A percentile compares a stretch with the other conserved stretches of the same genome.
Conservation (phyloP, 2,797 vertebrate species). For the Danio kyathit region DNA sequence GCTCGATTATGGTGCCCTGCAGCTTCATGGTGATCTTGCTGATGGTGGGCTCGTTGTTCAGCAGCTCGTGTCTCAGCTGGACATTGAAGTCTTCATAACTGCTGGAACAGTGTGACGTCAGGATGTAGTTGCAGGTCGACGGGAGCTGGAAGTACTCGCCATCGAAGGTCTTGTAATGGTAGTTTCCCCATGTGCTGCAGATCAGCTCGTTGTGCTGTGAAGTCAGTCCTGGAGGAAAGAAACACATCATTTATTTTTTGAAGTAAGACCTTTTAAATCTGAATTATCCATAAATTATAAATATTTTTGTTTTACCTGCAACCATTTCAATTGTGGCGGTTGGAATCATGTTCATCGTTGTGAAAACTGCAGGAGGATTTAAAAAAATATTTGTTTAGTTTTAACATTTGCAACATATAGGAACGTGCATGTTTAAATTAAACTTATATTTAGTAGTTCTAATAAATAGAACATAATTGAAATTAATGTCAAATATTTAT, state of each 20-base stretch:
- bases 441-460: background rate
- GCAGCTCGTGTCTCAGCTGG: slow-evolving; percentile 70
- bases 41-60: slow-evolving; percentile 66
- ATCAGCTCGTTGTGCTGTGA: slow-evolving; percentile 70
- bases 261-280: background rate
- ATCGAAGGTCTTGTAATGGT: slow-evolving; percentile 80
- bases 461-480: background rate
- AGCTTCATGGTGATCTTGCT: slow-evolving; percentile 73
- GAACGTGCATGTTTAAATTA: background rate
- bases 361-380: slow-evolving; percentile 17
- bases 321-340: slow-evolving; percentile 38
- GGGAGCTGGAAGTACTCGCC: slow-evolving; percentile 74
- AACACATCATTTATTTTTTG: background rate
- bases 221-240: slow-evolving; percentile 56
- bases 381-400: background rate
- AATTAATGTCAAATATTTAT: too few species aligned
- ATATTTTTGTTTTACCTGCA: slow-evolving; percentile 62
- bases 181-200: slow-evolving; percentile 81
- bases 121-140: slow-evolving; percentile 76
- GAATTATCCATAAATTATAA: background rate
- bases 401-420: background rate
- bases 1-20: slow-evolving; percentile 75
- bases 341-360: slow-evolving; percentile 52
- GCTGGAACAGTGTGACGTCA: slow-evolving; percentile 68
- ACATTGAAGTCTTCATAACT: slow-evolving; percentile 74